Base-by-base conservation (phyloP, 1,140 invertebrate genomes). In the Battus philenor region DNA sequence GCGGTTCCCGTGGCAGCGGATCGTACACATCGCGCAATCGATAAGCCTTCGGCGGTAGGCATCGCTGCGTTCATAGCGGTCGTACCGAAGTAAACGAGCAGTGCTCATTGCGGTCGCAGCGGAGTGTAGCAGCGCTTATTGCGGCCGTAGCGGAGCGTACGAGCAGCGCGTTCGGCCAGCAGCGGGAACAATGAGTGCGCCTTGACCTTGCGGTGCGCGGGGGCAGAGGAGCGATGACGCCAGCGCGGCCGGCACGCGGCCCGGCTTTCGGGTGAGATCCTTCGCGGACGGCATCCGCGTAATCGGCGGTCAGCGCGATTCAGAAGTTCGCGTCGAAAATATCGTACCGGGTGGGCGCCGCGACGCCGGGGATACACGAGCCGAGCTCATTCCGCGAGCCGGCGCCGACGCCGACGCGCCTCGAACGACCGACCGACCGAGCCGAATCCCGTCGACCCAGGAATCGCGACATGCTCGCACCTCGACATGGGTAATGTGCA, bases 181-280 rank as follows among this genome's bases (percentile, higher is more conserved):
- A 64, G 53, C 59, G 70, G 68, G 68, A 79, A 74, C 73, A 70
- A 77, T 80, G 67, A 77, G 68, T 55, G 55, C 67, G 75, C 78
- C 78, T 79, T 84, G 78, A 82, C 80, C 80, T 84, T 84, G 79
- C 59, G 69, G 62, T 55, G 76, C 50, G 67, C 67, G 66, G 72
- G 74, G 76, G 71, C 60, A 56, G 66, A 56, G 59, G 68, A 45
- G 69, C 58, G 73, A 75, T 82, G 78, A 80, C 80, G 80, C 68
- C 77, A 80, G 65, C 77, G 72, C 74, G 75, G 68, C 54, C 76
- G 79, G 68, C 69, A 68, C 74, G 66, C 72, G 64, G 60, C 64
- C 74, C 65, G 80, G 77, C 80, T 84, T 84, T 84, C 77, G 80
- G 80, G 74, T 80, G 76, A 73, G 77, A 84, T 80, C 76, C 77